Evolutionary conservation across 2,797 vertebrate genomes (phyloP), one percentile per base, ranked within the genome.

Genomic region (Sebastes steindachneri): DNA sequence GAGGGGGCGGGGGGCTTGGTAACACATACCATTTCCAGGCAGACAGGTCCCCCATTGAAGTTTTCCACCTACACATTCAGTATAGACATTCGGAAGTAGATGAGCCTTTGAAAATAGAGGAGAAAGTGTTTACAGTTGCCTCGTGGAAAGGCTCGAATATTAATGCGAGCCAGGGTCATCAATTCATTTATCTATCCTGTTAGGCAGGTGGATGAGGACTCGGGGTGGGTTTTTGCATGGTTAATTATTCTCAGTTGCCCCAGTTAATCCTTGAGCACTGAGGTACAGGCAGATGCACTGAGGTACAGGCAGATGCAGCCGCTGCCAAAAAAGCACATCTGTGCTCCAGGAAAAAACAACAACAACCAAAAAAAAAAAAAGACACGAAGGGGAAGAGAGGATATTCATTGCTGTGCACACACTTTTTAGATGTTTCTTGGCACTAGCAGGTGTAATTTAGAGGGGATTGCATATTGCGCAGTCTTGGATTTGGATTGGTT

Each of bases 291-390:
- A 93, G 93, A 92, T 93, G 93, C 88, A 82, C 81, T 14, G 76
- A 86, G 73, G 64, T 75, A 80, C 88, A 89, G 91, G 87, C 89
- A 94, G 92, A 91, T 93, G 93, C 88, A 84, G 74, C 82, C 0
- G 68, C 84, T 92, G 91, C 92, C 91, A 93, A 86, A 91, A 95
- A 91, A 79, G 79, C 93, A 94, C 94, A 94, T 95, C 92, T 94
- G 94, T 90, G 90, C 89, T 89, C 57, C 76, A 65, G 81, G 68
- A 66, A 45, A 71, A 26, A 55, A 75, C 21, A 58, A 62, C 28
- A 63, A 23, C 29, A 29, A 59, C 60, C 5, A 33, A 45, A 29
- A 65, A 41, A 62, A 17, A 59, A 10, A 55, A 75, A 35, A 82
- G 55, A 83, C 45, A 75, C 21, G 62, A 28, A 67, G 55, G 48